Evolutionary conservation across 2,113 vertebrate genomes (phyloP), one percentile per base, ranked within the genome.

Genomic region (Nematolebias whitei): DNA sequence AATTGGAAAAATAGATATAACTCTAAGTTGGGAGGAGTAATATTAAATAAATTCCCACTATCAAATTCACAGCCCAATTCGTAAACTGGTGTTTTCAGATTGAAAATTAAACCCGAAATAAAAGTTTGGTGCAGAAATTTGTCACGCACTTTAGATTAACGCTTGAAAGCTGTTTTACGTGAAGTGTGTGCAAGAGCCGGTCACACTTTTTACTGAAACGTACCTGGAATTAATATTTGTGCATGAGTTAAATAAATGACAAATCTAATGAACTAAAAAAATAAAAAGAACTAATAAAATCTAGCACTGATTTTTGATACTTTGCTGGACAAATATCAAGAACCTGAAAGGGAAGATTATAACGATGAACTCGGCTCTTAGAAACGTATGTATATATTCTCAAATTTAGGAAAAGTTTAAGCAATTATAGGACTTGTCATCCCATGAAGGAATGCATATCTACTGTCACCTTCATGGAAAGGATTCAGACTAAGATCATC

Each of bases 81-180:
- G 24, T 18, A 60, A 48, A 9, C 38, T 5, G 38, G 62, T 47
- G 40, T 63, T n/a, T 26, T 40, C 55, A 4, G 19, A 47, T 38
- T 63, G n/a, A 2, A 65, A 76, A 87, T 80, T 59, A 79, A 74
- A 55, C 53, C 29, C 12, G 56, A 55, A 55, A 67, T 0, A 22
- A 41, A 63, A 40, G 49, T 69, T 52, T 12, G 61, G 71, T 63
- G 62, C 68, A 63, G 62, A 47, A 44, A 52, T 45, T 44, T 26
- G 41, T 71, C 66, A 66, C 48, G 43, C 44, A 19, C 72, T 74
- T 66, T 53, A 29, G 29, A 66, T 14, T 63, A 55, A 47, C 32
- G 18, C 20, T 48, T 57, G 12, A 5, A 40, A 74, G 66, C 66
- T 41, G 55, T 62, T 69, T 58, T 22, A 48, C 32, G 32, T 35